These are phyloP conservation scores for Achlya flavicornis DNA, from an alignment of 2,888 invertebrate genomes.

Conservation along the genomic window DNA sequence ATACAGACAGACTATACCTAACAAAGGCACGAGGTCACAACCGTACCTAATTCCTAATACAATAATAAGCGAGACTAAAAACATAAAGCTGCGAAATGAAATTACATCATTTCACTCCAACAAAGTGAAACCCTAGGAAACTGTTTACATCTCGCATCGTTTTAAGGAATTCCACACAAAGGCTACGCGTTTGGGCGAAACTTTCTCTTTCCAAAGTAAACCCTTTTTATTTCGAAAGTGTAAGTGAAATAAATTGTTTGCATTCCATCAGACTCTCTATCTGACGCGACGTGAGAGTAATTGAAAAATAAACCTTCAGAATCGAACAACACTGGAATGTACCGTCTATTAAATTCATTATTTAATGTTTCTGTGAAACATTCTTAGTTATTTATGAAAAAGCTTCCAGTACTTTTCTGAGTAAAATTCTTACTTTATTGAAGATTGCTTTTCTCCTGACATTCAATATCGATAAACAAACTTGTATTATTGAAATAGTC, in stretches of 20 bases:
- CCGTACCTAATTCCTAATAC: neutral
- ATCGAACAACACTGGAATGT: slow-evolving; percentile 13
- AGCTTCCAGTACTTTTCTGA: neutral
- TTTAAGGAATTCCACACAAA: slow-evolving; percentile 47
- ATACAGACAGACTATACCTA: neutral
- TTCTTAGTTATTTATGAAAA: slow-evolving; percentile 3
- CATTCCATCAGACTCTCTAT: slow-evolving; percentile 46
- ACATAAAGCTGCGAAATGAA: slow-evolving; percentile 38
- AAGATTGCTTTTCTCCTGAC: neutral
- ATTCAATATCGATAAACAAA: slow-evolving; percentile 15
- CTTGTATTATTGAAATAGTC: slow-evolving; percentile 15
- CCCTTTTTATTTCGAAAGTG: slow-evolving; percentile 52
- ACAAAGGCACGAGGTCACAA: slow-evolving; percentile 5
- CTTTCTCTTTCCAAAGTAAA: slow-evolving; percentile 42
- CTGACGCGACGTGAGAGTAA: slow-evolving; percentile 44
- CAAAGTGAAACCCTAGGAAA: slow-evolving; percentile 27
- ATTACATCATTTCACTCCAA: slow-evolving; percentile 32
- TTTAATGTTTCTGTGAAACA: neutral
- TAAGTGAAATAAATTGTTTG: slow-evolving; percentile 62
- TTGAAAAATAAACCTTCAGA: slow-evolving; percentile 53
- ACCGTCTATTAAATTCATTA: slow-evolving; percentile 13
- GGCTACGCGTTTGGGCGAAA: slow-evolving; percentile 38
- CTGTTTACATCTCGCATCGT: slow-evolving; percentile 34
- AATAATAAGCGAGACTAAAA: slow-evolving; percentile 12
- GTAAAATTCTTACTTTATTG: slow-evolving; percentile 7